phyloP scores from a whole-genome alignment of 2,888 invertebrate species.

The Leuctra nigra region DNA sequence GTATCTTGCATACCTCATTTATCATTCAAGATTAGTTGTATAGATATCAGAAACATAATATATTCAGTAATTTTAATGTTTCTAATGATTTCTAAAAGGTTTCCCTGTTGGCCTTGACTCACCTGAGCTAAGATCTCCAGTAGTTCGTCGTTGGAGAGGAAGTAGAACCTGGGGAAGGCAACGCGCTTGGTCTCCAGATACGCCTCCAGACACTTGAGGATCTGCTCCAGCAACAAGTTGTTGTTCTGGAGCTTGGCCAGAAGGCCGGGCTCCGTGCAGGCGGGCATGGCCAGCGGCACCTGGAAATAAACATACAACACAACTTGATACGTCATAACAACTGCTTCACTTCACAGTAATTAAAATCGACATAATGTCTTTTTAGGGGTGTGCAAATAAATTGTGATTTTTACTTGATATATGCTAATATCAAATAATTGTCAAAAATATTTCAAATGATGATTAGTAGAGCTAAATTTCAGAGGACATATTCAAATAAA shows the following conservation, averaged over 20 bases:
- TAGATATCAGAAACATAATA: too few relatives aligned
- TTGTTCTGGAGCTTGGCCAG: constrained; percentile 62
- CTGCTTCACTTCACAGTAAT: background rate
- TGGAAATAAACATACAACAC: constrained; percentile 32
- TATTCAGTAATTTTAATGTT: too few relatives aligned
- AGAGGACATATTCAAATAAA: too few relatives aligned
- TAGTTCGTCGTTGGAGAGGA: constrained; percentile 83
- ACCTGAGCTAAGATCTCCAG: constrained; percentile 85
- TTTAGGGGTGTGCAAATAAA: background rate
- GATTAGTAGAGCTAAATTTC: too few relatives aligned
- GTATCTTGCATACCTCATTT: too few relatives aligned
- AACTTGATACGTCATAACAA: too few relatives aligned
- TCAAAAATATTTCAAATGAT: too few relatives aligned
- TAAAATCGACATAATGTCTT: background rate
- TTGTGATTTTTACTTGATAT: background rate
- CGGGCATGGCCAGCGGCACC: constrained; percentile 74
- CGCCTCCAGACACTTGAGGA: constrained; percentile 83
- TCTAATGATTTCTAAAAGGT: too few relatives aligned
- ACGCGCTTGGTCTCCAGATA: constrained; percentile 84
- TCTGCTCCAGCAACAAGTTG: constrained; percentile 76
- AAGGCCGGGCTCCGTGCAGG: constrained; percentile 64
- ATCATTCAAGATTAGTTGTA: too few relatives aligned
- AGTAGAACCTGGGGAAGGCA: constrained; percentile 84
- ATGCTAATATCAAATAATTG: too few relatives aligned
- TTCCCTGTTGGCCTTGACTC: too few relatives aligned